A percentile compares a stretch with the other conserved stretches of the same genome.
Evolutionary conservation across 2,888 invertebrate genomes (phyloP).

Genomic region (Drosophila histrio): DNA sequence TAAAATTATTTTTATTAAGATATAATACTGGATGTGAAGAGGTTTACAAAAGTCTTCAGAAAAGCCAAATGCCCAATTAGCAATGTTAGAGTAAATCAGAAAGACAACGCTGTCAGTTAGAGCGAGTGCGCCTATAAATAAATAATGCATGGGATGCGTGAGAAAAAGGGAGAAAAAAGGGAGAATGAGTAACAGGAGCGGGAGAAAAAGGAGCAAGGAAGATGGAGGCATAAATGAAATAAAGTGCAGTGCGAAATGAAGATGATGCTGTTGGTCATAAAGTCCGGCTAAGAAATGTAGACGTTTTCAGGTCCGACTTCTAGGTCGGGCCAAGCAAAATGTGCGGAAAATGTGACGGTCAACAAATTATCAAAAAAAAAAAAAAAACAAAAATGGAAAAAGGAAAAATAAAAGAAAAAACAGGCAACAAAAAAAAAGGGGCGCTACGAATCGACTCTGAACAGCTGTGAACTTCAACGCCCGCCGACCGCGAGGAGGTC

Average conservation of each 20-base stretch:
- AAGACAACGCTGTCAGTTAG: constrained; percentile 24
- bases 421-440: constrained; percentile 13
- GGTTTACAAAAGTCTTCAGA: no score
- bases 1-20: no score
- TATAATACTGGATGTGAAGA: no score
- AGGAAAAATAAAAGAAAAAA: constrained; percentile 6
- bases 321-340: constrained; percentile 47
- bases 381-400: constrained; percentile 6
- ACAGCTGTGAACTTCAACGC: constrained; percentile 62
- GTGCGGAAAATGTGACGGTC: constrained; percentile 74
- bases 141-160: constrained; percentile 60
- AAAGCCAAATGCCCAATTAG: neutral
- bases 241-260: constrained; percentile 48
- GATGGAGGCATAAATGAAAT: constrained; percentile 39
- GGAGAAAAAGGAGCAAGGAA: neutral
- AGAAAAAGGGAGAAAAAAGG: constrained; percentile 7
- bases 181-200: neutral
- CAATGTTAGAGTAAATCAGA: constrained; percentile 22
- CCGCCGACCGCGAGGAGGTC: constrained; percentile 31
- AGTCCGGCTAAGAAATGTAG: constrained; percentile 53
- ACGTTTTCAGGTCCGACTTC: constrained; percentile 40
- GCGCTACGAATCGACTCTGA: constrained; percentile 16
- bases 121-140: constrained; percentile 55
- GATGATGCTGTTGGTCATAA: constrained; percentile 43
- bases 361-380: constrained; percentile 69